Evolutionary conservation across 2,113 vertebrate species (phyloP).

Genomic region (Misgurnus mizolepis): DNA sequence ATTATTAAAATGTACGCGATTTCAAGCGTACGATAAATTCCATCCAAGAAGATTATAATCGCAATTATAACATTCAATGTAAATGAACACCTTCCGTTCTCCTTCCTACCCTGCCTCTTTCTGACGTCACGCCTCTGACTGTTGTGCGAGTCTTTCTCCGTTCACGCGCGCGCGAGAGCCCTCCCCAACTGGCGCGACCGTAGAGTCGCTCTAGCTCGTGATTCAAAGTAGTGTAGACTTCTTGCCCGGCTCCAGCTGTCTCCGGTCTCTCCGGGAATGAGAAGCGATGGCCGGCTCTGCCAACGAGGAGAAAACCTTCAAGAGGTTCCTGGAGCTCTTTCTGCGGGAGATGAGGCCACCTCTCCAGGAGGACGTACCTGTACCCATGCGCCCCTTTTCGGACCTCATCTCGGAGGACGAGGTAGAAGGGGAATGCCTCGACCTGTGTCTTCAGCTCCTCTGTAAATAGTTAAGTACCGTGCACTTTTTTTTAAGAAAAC

Average conservation of each 20-base stretch:
- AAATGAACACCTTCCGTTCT: background rate
- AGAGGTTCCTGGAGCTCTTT: constrained; percentile 95
- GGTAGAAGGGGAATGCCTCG: constrained; percentile 94
- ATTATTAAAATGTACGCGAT: background rate
- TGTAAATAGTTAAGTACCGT: constrained; percentile 97
- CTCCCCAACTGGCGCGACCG: constrained; percentile 52
- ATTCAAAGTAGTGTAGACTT: constrained; percentile 54
- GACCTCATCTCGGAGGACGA: constrained; percentile 90
- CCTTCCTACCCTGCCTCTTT: constrained; percentile 12
- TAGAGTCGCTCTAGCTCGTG: constrained; percentile 69
- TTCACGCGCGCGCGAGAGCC: constrained; percentile 54
- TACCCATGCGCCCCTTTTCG: constrained; percentile 79
- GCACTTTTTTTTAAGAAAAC: background rate
- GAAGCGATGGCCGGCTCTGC: constrained; percentile 89
- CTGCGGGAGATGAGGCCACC: constrained; percentile 92
- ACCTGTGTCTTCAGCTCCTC: constrained; percentile 97
- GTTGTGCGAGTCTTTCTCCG: constrained; percentile 39
- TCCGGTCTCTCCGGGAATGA: constrained; percentile 82
- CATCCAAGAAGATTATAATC: background rate
- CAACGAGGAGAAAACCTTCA: constrained; percentile 96
- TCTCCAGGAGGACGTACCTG: constrained; percentile 85
- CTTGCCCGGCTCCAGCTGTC: constrained; percentile 60
- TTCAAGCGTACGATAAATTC: background rate
- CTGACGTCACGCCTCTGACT: constrained; percentile 50
- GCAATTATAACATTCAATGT: background rate